Base-by-base conservation (phyloP, 2,797 vertebrate species). In the Amphiprion clarkii region DNA sequence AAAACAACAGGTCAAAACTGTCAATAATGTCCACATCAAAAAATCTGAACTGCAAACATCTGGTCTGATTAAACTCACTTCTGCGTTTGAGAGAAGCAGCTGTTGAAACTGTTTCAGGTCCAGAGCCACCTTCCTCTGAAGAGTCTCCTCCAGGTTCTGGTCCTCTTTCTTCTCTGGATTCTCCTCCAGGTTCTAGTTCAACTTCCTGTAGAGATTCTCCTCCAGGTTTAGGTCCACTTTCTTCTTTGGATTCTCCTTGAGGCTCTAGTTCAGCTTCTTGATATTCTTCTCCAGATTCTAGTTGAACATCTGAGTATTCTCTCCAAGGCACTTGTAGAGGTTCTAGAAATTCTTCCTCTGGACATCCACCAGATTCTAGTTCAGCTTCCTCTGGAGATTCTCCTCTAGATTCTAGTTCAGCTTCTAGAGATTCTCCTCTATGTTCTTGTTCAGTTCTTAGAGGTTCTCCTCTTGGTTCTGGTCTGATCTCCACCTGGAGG, bases 11-110 rank as follows among this genome's bases (percentile, higher is more conserved):
- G 4, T 27, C 27, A 27, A 27, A 27, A 27, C 23, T 23, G 23
- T 27, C 27, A 27, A 23, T 27, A 27, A 27, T 27, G 27, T 27
- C 27, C 4, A 27, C 4, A 27, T 27, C 27, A 4, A 4, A 23
- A 3, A 27, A 27, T 27, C 27, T 3, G 27, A 27, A 27, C 39
- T 40, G 39, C 10, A 40, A 44, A 44, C 4, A 44, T 44, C 16
- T 44, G 13, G 14, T 44, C 11, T 12, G 6, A 54, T 3, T 7
- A 17, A 21, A 67, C 56, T 4, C 9, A 85, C 87, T 17, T 66
- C 6, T 74, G 7, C 0, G 52, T 23, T 31, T 17, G 19, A 8
- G 1, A 54, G 6, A 27, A 23, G 14, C 3, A 1, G 29, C n/a
- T 54, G 44, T 0, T 27, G 71, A 52, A 33, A 7, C 42, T 12